Base-by-base conservation (phyloP, 2,888 invertebrate genomes). In the Stomorhina lunata region DNA sequence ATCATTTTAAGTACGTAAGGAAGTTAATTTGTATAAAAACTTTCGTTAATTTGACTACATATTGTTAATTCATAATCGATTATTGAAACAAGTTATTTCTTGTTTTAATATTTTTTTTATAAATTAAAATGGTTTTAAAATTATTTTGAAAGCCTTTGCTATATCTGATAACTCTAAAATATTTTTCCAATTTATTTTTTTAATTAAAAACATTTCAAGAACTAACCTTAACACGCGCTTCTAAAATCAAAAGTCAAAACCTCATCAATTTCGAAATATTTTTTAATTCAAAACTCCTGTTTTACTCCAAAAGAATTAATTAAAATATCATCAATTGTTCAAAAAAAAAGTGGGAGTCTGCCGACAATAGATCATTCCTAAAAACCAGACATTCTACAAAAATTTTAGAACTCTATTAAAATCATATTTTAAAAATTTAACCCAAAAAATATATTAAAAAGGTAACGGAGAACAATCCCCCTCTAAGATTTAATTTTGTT, bases 261-360 rank as follows among this genome's bases (percentile, higher is more conserved):
- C 37, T 45, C 43, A 57, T 77, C 55, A 80, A 80, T 76, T 68
- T 66, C 34, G 34, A 65, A 50, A 50, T 37, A 40, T 53, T 29
- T 76, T 75, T 80, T 37, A 55, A 75, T 79, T 73, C 71, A 76
- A 76, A 75, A 79, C n/a, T 45, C 45, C 40, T 61, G 68, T 80
- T 65, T 45, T 34, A n/a, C 27, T 4, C 25, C 48, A 75, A 37
- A 20, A 68, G 25, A 73, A 50, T 69, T 80, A 80, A 83, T 83
- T 83, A 80, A 83, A 77, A 72, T 15, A 10, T 22, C 53, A 59
- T 66, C 68, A 57, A 43, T 40, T 43, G 27, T 57, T 25, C 4
- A 9, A 32, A 59, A 25, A 29, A 53, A 3, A 55, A 25, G 15
- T 45, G 17, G 68, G 17, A 27, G 45, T 40, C 25, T 4, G 6